Evolutionary conservation across 2,113 vertebrate genomes (phyloP).

Genomic region (Barbus barbus): DNA sequence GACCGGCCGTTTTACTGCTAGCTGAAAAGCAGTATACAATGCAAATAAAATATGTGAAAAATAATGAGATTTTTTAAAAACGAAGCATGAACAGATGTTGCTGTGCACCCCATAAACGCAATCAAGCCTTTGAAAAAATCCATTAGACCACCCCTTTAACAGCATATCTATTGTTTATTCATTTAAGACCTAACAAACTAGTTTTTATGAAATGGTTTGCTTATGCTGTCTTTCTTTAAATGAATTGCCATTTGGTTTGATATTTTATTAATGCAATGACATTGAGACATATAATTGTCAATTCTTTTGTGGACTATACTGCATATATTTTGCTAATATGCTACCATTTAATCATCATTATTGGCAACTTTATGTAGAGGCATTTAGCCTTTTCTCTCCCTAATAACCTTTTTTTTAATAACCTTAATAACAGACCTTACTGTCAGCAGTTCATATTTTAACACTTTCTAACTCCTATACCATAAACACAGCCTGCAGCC

Average conservation of each 20-base stretch:
- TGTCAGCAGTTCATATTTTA: background rate
- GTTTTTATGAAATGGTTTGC: background rate
- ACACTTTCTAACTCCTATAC: constrained; percentile 17
- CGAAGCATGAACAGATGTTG: too few relatives aligned
- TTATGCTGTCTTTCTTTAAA: background rate
- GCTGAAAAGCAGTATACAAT: too few relatives aligned
- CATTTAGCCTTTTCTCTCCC: background rate
- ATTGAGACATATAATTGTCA: background rate
- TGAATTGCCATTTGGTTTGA: background rate
- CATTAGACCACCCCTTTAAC: too few relatives aligned
- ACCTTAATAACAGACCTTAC: background rate
- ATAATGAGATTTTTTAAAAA: too few relatives aligned
- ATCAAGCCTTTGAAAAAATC: too few relatives aligned
- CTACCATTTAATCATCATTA: background rate
- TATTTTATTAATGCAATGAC: background rate
- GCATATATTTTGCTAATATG: background rate
- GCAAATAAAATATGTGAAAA: too few relatives aligned
- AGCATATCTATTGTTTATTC: too few relatives aligned
- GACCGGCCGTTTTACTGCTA: too few relatives aligned
- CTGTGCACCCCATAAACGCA: too few relatives aligned
- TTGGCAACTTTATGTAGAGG: background rate
- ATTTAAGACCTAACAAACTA: too few relatives aligned
- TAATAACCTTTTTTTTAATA: background rate
- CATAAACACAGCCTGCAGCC: background rate
- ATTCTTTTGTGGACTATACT: background rate